Evolutionary conservation across 2,797 vertebrate species (phyloP), one percentile per base, ranked within the genome.

Genomic region (Siniperca obscura): DNA sequence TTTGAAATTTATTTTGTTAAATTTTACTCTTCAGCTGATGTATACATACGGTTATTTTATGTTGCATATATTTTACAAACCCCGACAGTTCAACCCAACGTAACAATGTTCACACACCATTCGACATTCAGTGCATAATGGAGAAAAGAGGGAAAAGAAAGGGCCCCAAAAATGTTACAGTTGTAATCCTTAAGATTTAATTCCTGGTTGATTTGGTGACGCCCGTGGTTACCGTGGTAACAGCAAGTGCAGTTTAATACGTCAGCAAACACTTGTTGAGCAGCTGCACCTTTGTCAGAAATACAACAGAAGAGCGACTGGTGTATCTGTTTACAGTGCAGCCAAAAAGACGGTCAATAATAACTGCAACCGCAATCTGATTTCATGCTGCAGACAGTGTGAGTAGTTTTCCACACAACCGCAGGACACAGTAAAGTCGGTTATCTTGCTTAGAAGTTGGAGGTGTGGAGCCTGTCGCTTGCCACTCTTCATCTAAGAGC

Each of bases 1-100:
- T 90, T 89, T 70, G 53, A 52, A 40, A 79, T 76, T 88, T 46
- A 65, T 77, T 70, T 84, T 62, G 55, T 80, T 53, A 1, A 38
- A 25, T 84, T 64, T 71, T 78, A 53, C 38, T 57, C 3, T 67
- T 74, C 46, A 27, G 67, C 52, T 77, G 11, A 40, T 57, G 62
- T 76, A 46, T 46, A 48, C 60, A 25, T 69, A 17, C 1, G 2
- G 10, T 80, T 36, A 22, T 81, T 74, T 84, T 73, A 73, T 57
- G 42, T 75, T 40, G 6, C 36, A n/a, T 65, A 65, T 74, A 40
- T 73, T 80, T 78, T 56, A 83, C 38, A 60, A 71, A 74, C 59
- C 42, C 10, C 16, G 9, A 66, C 4, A 36, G 34, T 67, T 82
- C 11, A 40, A 67, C 17, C 21, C 40, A 61, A 34, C 56, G 3